Conservation (phyloP, 2,113 vertebrate species). For the Sturnira hondurensis region DNA sequence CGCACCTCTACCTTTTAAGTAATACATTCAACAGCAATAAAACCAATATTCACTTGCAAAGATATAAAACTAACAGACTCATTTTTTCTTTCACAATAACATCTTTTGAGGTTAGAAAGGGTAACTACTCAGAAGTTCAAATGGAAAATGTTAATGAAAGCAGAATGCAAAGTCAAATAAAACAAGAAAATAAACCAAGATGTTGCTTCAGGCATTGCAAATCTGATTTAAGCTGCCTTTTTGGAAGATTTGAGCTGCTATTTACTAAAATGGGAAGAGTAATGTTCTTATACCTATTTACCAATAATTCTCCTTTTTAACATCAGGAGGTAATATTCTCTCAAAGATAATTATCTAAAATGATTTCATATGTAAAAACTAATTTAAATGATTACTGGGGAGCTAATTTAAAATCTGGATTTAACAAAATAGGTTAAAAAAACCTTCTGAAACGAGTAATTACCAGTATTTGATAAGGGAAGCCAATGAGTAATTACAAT, state of each 20-base stretch:
- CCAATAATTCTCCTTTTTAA: constrained; percentile 68
- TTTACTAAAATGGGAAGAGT: constrained; percentile 83
- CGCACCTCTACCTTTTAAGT: constrained; percentile 33
- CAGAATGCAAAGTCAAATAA: constrained; percentile 78
- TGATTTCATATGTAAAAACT: constrained; percentile 70
- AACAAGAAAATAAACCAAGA: constrained; percentile 79
- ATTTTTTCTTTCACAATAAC: constrained; percentile 43
- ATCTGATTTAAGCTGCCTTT: constrained; percentile 79
- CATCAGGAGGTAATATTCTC: constrained; percentile 63
- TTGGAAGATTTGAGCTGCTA: constrained; percentile 81
- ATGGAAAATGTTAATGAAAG: constrained; percentile 81
- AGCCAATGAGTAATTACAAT: constrained; percentile 74
- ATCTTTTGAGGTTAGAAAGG: constrained; percentile 58
- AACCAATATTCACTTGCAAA: constrained; percentile 51
- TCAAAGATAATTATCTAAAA: constrained; percentile 50
- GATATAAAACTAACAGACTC: constrained; percentile 37
- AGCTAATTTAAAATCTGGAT: constrained; percentile 72
- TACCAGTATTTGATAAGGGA: constrained; percentile 78
- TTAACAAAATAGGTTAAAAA: constrained; percentile 74
- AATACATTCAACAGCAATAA: constrained; percentile 26
- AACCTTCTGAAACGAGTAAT: constrained; percentile 75
- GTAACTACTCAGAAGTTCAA: constrained; percentile 77
- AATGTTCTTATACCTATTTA: constrained; percentile 71
- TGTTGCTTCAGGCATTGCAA: constrained; percentile 78
- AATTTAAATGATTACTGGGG: constrained; percentile 77